Evolutionary conservation across 1,140 invertebrate genomes (phyloP), one percentile per base, ranked within the genome.

Genomic region (Micrasema longulum): DNA sequence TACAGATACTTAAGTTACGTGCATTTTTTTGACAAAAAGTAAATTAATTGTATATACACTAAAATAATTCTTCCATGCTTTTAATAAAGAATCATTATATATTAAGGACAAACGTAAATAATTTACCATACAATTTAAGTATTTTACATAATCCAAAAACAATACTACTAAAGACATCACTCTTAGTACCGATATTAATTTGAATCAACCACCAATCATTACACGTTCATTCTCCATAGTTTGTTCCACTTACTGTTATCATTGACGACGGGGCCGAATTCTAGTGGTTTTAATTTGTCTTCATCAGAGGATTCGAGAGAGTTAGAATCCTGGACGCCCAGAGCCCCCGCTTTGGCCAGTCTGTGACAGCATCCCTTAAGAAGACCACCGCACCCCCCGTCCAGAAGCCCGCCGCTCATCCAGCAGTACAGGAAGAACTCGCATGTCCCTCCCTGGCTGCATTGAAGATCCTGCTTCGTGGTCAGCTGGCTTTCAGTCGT

Each of bases 391-490:
- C 95, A 97, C 77, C 92, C 89, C 77, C 92, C 93, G 78, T 95
- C 93, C 77, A 97, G 88, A 71, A 95, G 87, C 70, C 95, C 95
- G 72, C 94, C 93, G 48, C 92, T 89, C 87, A 97, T 90, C 95
- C 95, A 97, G 85, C 95, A 96, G 80, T 92, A 90, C 76, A 97
- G 87, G 87, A 96, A 96, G 86, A 96, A 96, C 85, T 97, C 94
- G 82, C 95, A 97, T 75, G 89, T 92, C 47, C 93, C 92, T 76
- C 92, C 92, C 77, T 91, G 88, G 20, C 85, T 80, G 74, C 87
- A 88, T 26, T 80, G 83, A 66, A 84, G 81, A 63, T 86, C 84
- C 65, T 85, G 80, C 78, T 82, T 82, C 71, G 65, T 75, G 0
- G 73, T 69, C 7, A 16, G 55, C 2, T 45, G 18, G 12, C 50